Evolutionary conservation across 2,113 vertebrate species (phyloP), one percentile per base, ranked within the genome.

Genomic region (Brienomyrus brachyistius): DNA sequence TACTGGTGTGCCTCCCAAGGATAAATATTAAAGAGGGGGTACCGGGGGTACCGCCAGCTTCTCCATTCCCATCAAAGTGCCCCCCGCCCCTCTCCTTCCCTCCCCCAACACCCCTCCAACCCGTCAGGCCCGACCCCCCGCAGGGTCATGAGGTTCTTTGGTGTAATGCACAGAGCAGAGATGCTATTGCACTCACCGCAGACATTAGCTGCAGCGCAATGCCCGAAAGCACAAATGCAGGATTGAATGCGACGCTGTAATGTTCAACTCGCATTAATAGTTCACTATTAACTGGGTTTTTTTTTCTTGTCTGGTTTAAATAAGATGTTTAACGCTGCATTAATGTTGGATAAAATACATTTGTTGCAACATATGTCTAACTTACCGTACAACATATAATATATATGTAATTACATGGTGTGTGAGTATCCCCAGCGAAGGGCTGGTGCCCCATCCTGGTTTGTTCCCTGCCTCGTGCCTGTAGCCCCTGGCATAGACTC

Each of bases 1-100:
- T 94, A 95, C 94, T 92, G 94, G 95, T 94, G 96, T 95, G 94
- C 92, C 93, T 90, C 93, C 92, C 92, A 91, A 13, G 89, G 70
- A 77, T 77, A 77, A 77, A 77, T 77, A 77, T 77, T 77, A 77
- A 77, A 77, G 31, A 77, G 70, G 31, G 70, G 31, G 70, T n/a
- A 35, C 70, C 27, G 5, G 70, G 17, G 70, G 31, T 31, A 40
- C 70, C 31, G 1, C 13, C 70, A 35, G 70, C 70, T 77, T 77
- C 40, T 40, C 70, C 31, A 77, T 40, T 40, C 4, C 70, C 70
- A 77, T 77, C 70, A 77, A 77, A 77, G 70, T 77, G 13, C 31
- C 31, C 66, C 66, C 66, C 56, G 0, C 59, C 31, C 31, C 31
- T 31, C 31, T 1, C 31, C 31, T 31, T 31, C 59, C 59, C 59